Evolutionary conservation across 1,140 invertebrate species (phyloP).

Genomic region (Lordiphosa mommai): DNA sequence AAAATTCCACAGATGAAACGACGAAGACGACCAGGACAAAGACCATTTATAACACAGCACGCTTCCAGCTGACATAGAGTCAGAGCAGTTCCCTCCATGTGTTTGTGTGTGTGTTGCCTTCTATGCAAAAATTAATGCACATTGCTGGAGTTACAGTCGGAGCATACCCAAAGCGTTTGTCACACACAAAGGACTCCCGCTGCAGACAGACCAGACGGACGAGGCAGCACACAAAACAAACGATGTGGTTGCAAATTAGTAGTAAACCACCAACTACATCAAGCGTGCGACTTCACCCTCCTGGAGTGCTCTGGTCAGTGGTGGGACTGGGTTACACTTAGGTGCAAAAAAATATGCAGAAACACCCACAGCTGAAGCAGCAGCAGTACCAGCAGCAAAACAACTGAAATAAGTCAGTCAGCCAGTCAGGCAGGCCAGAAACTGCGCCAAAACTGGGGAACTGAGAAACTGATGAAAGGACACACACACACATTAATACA

Average conservation of each 20-base stretch:
- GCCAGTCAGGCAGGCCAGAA: slow-evolving; percentile 29
- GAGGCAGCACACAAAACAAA: slow-evolving; percentile 65
- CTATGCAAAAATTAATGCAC: slow-evolving; percentile 72
- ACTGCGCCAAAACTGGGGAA: slow-evolving; percentile 1
- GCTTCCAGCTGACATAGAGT: slow-evolving; percentile 48
- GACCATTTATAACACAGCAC: slow-evolving; percentile 64
- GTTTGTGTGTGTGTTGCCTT: slow-evolving; percentile 31
- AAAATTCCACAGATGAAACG: slow-evolving; percentile 47
- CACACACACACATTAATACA: not conserved
- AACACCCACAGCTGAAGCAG: not conserved
- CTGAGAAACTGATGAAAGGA: slow-evolving; percentile 39
- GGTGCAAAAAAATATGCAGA: slow-evolving; percentile 45
- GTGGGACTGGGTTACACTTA: slow-evolving; percentile 23
- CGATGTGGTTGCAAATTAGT: slow-evolving; percentile 77
- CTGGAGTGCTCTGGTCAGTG: slow-evolving; percentile 16
- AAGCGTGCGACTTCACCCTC: slow-evolving; percentile 51
- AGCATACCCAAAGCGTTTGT: slow-evolving; percentile 41
- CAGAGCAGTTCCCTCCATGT: slow-evolving; percentile 21
- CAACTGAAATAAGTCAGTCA: slow-evolving; percentile 57
- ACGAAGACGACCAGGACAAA: slow-evolving; percentile 15
- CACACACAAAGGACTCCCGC: slow-evolving; percentile 62
- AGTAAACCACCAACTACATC: slow-evolving; percentile 77
- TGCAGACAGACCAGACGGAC: slow-evolving; percentile 3
- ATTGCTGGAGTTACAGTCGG: slow-evolving; percentile 19
- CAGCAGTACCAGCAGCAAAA: not conserved